Base-by-base conservation (phyloP, 1,140 invertebrate genomes). In the Neodiprion pinetum region DNA sequence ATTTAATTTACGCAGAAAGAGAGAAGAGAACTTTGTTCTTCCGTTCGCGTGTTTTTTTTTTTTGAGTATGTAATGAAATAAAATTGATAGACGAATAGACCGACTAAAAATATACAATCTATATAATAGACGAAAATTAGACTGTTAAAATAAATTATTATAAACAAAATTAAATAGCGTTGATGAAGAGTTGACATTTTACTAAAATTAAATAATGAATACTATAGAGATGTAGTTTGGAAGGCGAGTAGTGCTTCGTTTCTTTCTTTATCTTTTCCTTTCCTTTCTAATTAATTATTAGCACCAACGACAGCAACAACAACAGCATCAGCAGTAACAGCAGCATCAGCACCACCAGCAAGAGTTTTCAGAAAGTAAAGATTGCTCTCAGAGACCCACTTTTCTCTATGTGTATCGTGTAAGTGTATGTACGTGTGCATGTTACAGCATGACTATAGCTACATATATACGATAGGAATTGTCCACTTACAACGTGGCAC, bases 381-480 rank as follows among this genome's bases (percentile, higher is more conserved):
- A 61, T 61, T 61, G 53, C 53, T 61, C 28, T 61, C 0, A 61
- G 71, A 61, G 71, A 48, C 28, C 47, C 71, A 21, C 71, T 73
- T 71, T 70, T 72, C 67, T 49, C 49, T 67, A 75, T 75, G 71
- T 72, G 74, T 73, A 71, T 71, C 14, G 9, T 14, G 40, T 71
- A 74, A 11, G 68, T 76, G 77, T 80, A 83, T 82, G 75, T 82
- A 82, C 86, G 83, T 84, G 86, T 87, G 82, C 88, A 86, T 80
- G 83, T 86, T 86, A 61, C 9, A 61, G 53, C n/a, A 61, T 61
- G 5, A 40, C 28, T 40, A 40, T 40, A 40, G 5, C 28, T 40
- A 5, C 28, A 40, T 40, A 40, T 40, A 5, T 40, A 40, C 28
- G 28, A 40, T 40, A 40, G 28, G 28, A 40, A 40, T 40, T 40